A percentile compares a stretch with the other conserved stretches of the same genome.
Conservation (phyloP, 1,140 invertebrate genomes). For the Pogonognathellus flavescens region DNA sequence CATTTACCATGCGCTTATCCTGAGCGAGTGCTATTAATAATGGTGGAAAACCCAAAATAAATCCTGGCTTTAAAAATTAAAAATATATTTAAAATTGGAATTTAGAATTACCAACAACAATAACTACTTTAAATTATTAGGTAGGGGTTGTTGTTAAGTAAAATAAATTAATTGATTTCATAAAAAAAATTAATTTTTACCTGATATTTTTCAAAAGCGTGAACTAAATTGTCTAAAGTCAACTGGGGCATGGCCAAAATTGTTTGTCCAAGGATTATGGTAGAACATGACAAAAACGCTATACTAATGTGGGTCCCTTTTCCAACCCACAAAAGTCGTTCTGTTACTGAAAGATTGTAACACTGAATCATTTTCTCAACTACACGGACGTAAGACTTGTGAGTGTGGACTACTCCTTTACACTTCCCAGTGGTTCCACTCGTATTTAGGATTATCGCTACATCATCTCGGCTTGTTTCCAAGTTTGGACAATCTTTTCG, state of each 20-base stretch:
- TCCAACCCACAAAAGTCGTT: slow-evolving; percentile 24
- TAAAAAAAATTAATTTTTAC: slow-evolving; percentile 13
- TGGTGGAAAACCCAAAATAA: slow-evolving; percentile 54
- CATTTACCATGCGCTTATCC: slow-evolving; percentile 1
- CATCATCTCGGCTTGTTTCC: slow-evolving; percentile 28
- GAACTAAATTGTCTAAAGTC: slow-evolving; percentile 35
- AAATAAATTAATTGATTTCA: no score
- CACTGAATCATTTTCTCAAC: neutral
- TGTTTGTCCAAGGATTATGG: slow-evolving; percentile 27
- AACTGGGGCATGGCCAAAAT: slow-evolving; percentile 47
- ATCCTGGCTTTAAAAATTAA: slow-evolving; percentile 23
- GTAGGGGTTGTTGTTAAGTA: no score
- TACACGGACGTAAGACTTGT: slow-evolving; percentile 7
- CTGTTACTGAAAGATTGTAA: neutral
- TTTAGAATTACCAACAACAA: no score
- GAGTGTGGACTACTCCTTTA: slow-evolving; percentile 51
- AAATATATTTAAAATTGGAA: no score
- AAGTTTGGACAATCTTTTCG: slow-evolving; percentile 57
- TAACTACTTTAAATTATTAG: no score
- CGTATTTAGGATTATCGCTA: slow-evolving; percentile 56
- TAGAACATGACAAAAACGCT: neutral
- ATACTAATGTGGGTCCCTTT: slow-evolving; percentile 56
- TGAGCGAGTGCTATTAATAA: slow-evolving; percentile 44
- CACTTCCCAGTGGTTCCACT: no score
- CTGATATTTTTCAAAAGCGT: slow-evolving; percentile 56